phyloP scores from a whole-genome alignment of 2,113 vertebrate genomes.

The Corapipo altera region DNA sequence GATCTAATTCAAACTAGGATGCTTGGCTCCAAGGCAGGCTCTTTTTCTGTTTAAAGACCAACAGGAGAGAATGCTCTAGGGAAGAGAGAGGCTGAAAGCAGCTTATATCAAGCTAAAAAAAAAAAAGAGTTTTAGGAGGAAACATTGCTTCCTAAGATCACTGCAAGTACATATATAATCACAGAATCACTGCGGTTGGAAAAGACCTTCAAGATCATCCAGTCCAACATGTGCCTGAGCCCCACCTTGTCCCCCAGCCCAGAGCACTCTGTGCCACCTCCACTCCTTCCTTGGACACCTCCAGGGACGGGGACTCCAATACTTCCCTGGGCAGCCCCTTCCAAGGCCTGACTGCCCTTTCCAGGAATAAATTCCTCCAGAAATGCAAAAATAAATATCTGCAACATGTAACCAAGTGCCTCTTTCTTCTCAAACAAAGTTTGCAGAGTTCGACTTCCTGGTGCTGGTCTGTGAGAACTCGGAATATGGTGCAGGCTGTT shows the following conservation, averaged over 20 bases:
- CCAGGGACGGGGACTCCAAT: background rate
- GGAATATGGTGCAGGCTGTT: background rate
- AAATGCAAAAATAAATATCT: background rate
- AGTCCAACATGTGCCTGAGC: fast-evolving
- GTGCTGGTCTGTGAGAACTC: background rate
- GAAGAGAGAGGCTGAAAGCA: background rate
- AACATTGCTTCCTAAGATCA: background rate
- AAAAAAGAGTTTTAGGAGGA: background rate
- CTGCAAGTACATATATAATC: background rate
- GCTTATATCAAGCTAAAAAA: background rate
- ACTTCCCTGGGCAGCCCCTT: background rate
- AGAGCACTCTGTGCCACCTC: background rate
- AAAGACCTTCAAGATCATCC: fast-evolving
- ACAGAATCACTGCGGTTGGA: background rate
- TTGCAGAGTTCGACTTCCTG: background rate
- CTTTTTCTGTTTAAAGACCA: background rate
- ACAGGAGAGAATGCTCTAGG: background rate
- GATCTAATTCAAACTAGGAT: background rate
- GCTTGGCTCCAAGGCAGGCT: background rate
- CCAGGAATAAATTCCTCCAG: background rate
- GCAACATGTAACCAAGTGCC: background rate
- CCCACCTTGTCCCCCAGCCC: background rate
- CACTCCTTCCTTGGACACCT: background rate
- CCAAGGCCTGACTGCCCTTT: background rate
- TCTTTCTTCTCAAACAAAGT: background rate